Conservation (phyloP, 2,888 invertebrate species). For the Tetrapedia diversipes region DNA sequence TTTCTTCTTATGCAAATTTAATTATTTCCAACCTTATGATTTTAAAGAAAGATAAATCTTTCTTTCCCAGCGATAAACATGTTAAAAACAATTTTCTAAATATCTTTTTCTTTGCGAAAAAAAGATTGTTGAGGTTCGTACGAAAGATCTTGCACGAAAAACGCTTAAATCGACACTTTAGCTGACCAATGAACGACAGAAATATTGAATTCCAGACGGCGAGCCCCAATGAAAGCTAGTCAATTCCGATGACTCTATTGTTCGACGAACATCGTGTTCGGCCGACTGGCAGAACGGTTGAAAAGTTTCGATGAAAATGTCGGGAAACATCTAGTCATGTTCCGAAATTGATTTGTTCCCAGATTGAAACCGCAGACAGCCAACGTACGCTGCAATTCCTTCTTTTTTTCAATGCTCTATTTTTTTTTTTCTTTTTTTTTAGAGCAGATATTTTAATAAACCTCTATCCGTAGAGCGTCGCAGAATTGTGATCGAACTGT, state of each 20-base stretch:
- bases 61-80: no score
- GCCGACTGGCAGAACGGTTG: not conserved
- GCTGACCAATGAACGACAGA: not conserved
- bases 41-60: no score
- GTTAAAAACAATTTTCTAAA: no score
- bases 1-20: no score
- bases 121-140: no score
- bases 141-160: no score
- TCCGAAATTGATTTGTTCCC: conserved; percentile 26
- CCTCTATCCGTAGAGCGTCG: not conserved
- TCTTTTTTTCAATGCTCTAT: not conserved
- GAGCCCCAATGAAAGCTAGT: conserved; percentile 14
- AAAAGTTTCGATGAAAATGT: conserved; percentile 26
- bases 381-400: not conserved
- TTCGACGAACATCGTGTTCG: not conserved
- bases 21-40: no score
- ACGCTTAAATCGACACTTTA: conserved; percentile 1
- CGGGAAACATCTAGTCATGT: conserved; percentile 12
- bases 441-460: not conserved
- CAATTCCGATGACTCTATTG: conserved; percentile 37
- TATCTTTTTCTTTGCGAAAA: no score
- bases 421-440: not conserved
- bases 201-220: conserved; percentile 21
- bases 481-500: not conserved
- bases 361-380: conserved; percentile 14